phyloP scores from a whole-genome alignment of 2,888 invertebrate genomes.

The Elegia similella region DNA sequence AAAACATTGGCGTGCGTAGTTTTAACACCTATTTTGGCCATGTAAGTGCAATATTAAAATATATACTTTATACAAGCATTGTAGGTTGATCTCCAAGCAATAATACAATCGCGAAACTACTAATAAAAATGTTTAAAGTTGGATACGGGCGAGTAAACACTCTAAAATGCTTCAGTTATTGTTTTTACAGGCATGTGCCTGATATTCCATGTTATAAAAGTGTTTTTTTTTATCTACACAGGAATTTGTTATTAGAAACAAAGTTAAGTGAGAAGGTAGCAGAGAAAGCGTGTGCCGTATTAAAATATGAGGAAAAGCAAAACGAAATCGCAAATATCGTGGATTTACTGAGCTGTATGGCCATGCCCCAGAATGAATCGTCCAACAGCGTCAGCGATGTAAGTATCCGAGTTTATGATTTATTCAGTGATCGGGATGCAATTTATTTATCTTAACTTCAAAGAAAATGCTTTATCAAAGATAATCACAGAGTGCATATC shows the following conservation, averaged over 20 bases:
- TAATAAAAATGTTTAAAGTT: neutral
- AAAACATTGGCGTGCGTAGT: no score
- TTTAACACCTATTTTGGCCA: neutral
- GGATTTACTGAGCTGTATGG: neutral
- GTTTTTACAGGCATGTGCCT: neutral
- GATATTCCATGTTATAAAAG: neutral
- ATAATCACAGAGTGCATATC: no score
- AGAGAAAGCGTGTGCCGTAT: neutral
- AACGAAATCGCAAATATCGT: neutral
- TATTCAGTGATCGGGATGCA: no score
- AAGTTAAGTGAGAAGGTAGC: neutral
- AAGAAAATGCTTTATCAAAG: no score
- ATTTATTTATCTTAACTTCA: no score
- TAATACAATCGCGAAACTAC: neutral
- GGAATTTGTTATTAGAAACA: neutral
- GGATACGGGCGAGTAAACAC: neutral
- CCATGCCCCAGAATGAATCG: neutral
- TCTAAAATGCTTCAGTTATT: neutral
- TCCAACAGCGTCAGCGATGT: neutral
- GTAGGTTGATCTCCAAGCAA: no score
- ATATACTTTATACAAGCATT: neutral
- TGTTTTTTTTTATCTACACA: neutral
- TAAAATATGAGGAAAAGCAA: neutral
- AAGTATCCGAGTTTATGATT: neutral
- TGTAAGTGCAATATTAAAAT: neutral